phyloP scores from a whole-genome alignment of 2,113 vertebrate genomes.

The Trochalopteron elliotii region DNA sequence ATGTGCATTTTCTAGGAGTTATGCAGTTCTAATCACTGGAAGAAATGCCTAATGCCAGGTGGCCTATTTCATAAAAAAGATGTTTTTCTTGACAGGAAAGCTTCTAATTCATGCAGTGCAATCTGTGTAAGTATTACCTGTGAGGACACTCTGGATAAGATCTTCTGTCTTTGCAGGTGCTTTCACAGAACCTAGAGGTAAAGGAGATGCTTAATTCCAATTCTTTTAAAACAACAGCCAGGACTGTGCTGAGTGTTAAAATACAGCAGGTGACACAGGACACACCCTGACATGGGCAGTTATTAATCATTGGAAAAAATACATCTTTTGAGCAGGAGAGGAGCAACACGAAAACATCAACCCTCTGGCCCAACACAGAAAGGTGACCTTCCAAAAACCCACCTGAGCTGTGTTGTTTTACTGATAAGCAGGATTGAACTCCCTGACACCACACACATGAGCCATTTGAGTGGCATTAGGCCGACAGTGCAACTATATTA shows the following conservation, averaged over 20 bases:
- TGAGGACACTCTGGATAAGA: conserved; percentile 92
- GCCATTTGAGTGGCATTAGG: not conserved
- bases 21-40: not conserved
- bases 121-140: conserved; percentile 76
- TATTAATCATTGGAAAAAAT: not conserved
- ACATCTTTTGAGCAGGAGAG: not conserved
- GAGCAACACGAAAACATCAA: not conserved
- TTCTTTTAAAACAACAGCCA: not conserved
- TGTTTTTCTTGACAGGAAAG: not conserved
- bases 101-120: not conserved
- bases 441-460: not conserved
- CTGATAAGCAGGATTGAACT: not conserved
- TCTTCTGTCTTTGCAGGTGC: conserved; percentile 90
- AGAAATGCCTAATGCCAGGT: not conserved
- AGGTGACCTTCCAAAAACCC: not conserved
- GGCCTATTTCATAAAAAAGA: not conserved
- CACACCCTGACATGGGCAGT: not conserved
- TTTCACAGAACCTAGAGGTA: conserved; percentile 85
- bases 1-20: not conserved
- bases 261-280: not conserved
- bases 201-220: not conserved
- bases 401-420: not conserved
- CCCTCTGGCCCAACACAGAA: not conserved
- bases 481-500: not conserved
- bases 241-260: not conserved